Conservation (phyloP, 2,888 invertebrate genomes). For the Cacoxenus indagator region DNA sequence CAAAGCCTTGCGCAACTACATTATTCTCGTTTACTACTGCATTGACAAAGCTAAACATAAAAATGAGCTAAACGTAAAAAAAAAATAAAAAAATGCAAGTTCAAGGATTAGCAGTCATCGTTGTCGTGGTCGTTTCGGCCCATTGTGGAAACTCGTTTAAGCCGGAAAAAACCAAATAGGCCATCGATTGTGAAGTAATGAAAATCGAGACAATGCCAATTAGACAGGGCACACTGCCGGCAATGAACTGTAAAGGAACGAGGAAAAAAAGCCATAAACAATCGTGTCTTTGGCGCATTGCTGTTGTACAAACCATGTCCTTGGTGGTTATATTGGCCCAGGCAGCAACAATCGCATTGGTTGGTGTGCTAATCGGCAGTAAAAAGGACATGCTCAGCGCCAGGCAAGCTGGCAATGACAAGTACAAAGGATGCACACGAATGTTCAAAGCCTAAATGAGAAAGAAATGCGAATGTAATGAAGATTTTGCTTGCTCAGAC, state of each 20-base stretch:
- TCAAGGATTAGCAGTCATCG: not conserved
- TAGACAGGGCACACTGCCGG: constrained; percentile 81
- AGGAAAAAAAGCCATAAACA: not conserved
- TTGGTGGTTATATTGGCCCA: constrained; percentile 81
- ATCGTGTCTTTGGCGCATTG: not conserved
- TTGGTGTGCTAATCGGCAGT: constrained; percentile 93
- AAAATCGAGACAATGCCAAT: constrained; percentile 80
- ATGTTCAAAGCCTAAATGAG: constrained; percentile 75
- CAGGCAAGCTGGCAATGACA: constrained; percentile 89
- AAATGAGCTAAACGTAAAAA: not conserved
- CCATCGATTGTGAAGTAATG: constrained; percentile 79
- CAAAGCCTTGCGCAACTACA: no score
- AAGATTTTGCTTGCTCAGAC: not conserved
- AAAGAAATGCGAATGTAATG: not conserved
- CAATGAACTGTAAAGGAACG: constrained; percentile 73
- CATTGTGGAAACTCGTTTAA: constrained; percentile 16
- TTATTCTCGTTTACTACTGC: not conserved
- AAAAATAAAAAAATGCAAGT: not conserved
- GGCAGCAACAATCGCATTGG: constrained; percentile 91
- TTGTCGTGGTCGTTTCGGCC: not conserved
- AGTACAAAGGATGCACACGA: constrained; percentile 83
- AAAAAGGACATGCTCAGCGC: constrained; percentile 91
- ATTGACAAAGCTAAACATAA: not conserved
- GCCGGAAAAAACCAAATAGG: constrained; percentile 74
- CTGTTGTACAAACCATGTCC: constrained; percentile 75